phyloP scores from a whole-genome alignment of 2,888 invertebrate genomes.

The Epinotia bilunana region DNA sequence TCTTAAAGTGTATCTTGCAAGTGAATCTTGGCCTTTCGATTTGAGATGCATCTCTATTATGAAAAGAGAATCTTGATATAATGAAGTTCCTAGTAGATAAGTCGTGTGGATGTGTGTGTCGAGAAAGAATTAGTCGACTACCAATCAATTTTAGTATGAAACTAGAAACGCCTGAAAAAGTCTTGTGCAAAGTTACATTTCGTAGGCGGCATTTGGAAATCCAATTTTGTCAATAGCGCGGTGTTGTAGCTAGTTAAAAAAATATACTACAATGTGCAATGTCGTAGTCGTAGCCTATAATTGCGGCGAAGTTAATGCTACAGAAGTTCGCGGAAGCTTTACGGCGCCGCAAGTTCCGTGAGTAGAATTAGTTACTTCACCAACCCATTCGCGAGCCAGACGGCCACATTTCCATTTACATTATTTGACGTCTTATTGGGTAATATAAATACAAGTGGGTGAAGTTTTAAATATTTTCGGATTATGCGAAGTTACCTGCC shows the following conservation, averaged over 20 bases:
- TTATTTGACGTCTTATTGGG: no score
- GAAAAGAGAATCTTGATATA: not conserved
- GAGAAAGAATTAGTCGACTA: not conserved
- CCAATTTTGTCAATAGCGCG: no score
- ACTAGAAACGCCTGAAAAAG: no score
- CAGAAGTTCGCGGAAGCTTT: not conserved
- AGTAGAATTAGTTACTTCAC: not conserved
- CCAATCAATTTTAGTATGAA: no score
- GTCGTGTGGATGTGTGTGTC: not conserved
- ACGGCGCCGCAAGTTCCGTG: not conserved
- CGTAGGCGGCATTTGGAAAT: no score
- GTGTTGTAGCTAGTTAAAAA: not conserved
- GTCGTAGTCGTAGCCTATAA: not conserved
- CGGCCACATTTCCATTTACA: no score
- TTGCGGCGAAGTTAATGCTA: not conserved
- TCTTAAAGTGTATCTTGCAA: slow-evolving; percentile 3
- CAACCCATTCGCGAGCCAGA: not conserved
- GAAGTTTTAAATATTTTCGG: no score
- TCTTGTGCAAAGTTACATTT: no score
- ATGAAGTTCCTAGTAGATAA: not conserved
- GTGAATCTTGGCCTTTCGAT: not conserved
- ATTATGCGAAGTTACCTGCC: no score
- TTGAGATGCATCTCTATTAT: not conserved
- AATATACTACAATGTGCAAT: not conserved
- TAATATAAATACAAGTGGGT: no score